Percentiles rank a stretch among this genome's conserved stretches.
These are phyloP conservation scores for Scaptomyza parva DNA, from an alignment of 2,888 invertebrate genomes.

Conservation along the genomic window DNA sequence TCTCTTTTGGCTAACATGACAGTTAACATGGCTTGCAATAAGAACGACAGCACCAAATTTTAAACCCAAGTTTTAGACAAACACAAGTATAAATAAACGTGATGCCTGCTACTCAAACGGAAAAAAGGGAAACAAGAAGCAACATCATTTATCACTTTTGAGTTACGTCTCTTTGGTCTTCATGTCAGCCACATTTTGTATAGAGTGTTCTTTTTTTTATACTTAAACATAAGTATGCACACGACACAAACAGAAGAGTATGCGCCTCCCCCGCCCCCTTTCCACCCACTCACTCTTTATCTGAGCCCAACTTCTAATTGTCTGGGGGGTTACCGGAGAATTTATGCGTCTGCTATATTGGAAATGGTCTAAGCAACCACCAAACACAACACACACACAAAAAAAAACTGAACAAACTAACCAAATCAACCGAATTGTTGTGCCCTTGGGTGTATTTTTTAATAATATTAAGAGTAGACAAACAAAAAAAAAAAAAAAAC, in stretches of 20 bases:
- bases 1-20: slow-evolving; percentile 71
- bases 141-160: slow-evolving; percentile 79
- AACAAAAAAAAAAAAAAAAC: slow-evolving; percentile 55
- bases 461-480: slow-evolving; percentile 78
- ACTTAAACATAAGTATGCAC: slow-evolving; percentile 47
- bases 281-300: neutral
- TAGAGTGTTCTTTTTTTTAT: slow-evolving; percentile 45
- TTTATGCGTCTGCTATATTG: slow-evolving; percentile 58
- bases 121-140: slow-evolving; percentile 22
- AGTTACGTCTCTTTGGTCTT: slow-evolving; percentile 16
- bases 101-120: slow-evolving; percentile 59
- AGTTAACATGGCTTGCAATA: slow-evolving; percentile 76
- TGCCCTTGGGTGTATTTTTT: slow-evolving; percentile 79
- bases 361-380: slow-evolving; percentile 38
- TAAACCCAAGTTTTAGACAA: slow-evolving; percentile 70
- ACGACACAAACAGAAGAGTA: slow-evolving; percentile 41
- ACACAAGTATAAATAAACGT: slow-evolving; percentile 69
- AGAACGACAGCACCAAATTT: slow-evolving; percentile 40
- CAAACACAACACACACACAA: too few relatives aligned
- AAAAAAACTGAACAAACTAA: slow-evolving; percentile 47
- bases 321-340: slow-evolving; percentile 57
- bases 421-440: slow-evolving; percentile 71
- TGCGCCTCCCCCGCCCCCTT: neutral
- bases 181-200: slow-evolving; percentile 57
- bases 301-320: slow-evolving; percentile 58